Evolutionary conservation across 2,888 invertebrate genomes (phyloP).

Genomic region (Micoletzkya japonica): DNA sequence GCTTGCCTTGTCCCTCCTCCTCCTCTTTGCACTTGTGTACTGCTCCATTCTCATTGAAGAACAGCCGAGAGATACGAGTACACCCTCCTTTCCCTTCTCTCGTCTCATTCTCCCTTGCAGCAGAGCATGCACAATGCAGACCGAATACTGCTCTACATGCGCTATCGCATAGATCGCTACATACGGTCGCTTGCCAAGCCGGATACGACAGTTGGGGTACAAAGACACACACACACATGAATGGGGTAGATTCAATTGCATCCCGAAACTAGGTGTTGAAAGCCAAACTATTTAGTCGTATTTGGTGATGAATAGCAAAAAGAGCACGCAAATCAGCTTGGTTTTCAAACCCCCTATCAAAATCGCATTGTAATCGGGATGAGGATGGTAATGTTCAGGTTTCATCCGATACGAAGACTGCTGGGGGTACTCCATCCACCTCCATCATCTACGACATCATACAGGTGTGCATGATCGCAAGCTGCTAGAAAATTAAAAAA

Average conservation of each 20-base stretch:
- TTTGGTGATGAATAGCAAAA: too few species aligned
- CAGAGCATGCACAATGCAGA: constrained; percentile 25
- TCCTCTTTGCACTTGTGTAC: neutral
- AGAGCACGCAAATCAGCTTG: too few species aligned
- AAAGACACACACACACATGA: too few species aligned
- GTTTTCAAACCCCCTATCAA: too few species aligned
- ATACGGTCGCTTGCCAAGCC: constrained; percentile 17
- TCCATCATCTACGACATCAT: constrained; percentile 46
- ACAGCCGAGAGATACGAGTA: too few species aligned
- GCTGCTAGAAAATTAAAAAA: neutral
- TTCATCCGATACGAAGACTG: constrained; percentile 40
- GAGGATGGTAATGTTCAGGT: too few species aligned
- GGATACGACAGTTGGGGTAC: too few species aligned
- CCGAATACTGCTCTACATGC: constrained; percentile 14
- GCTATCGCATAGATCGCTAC: constrained; percentile 25
- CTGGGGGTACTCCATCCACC: constrained; percentile 19
- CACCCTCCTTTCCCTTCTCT: neutral
- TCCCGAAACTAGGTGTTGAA: too few species aligned
- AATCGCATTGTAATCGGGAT: too few species aligned
- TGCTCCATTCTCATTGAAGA: neutral
- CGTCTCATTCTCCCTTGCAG: neutral
- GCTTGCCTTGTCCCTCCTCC: neutral
- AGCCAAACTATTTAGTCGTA: too few species aligned
- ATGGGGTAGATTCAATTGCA: too few species aligned
- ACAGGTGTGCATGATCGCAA: constrained; percentile 17